Conservation (phyloP, 2,888 invertebrate genomes). For the Euplagia quadripunctaria region DNA sequence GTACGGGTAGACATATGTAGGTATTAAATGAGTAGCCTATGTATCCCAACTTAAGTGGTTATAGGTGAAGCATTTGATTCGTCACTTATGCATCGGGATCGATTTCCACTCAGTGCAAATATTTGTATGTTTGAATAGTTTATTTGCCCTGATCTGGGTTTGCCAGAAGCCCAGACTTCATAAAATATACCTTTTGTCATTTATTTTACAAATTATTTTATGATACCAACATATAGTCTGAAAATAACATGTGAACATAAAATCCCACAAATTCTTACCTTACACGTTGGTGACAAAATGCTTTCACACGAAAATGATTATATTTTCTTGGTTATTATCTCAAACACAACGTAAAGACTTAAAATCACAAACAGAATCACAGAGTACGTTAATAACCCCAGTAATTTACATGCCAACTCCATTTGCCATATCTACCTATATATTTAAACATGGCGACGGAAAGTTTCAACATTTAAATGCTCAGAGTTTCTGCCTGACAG, state of each 20-base stretch:
- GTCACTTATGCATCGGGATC: too few species aligned
- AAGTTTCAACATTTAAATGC: slow-evolving; percentile 42
- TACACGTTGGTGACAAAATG: background rate
- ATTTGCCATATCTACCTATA: slow-evolving; percentile 22
- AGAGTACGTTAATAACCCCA: slow-evolving; percentile 19
- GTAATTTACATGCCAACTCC: slow-evolving; percentile 30
- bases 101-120: too few species aligned
- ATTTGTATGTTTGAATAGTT: too few species aligned
- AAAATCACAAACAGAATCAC: slow-evolving; percentile 19
- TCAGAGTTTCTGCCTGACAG: slow-evolving; percentile 24
- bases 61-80: too few species aligned
- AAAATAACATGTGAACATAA: background rate
- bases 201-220: too few species aligned
- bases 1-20: too few species aligned
- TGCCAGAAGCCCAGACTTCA: too few species aligned
- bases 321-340: slow-evolving; percentile 3
- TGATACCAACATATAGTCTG: too few species aligned
- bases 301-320: background rate
- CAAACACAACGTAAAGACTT: background rate
- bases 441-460: slow-evolving; percentile 24
- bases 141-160: too few species aligned
- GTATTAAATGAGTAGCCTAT: too few species aligned
- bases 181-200: too few species aligned
- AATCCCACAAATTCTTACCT: background rate
- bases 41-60: too few species aligned